Base-by-base conservation (phyloP, 2,113 vertebrate species). In the Pungitius pungitius region DNA sequence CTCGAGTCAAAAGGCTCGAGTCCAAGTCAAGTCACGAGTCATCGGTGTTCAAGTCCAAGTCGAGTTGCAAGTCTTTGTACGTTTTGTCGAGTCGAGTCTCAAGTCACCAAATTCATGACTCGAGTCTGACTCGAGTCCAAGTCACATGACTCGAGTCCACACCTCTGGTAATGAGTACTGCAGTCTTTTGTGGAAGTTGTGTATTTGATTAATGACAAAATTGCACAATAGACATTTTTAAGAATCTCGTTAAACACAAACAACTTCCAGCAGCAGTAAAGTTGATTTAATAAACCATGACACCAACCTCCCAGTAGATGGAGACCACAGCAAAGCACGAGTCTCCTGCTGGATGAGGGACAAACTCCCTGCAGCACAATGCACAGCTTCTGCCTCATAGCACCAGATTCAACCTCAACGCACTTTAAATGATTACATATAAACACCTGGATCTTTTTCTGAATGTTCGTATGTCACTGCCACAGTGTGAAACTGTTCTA, bases 291-390 rank as follows among this genome's bases (percentile, higher is more conserved):
- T 45, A 67, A 42, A 61, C 17, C 0, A 60, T 52, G 20, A 49
- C 51, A 26, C 39, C 40, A 60, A 51, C 14, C 1, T 17, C 3
- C 60, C 83, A 85, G 58, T 13, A 84, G 87, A 78, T 85, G 85
- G 87, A 47, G 61, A 65, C 84, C 82, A 33, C 30, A 56, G 27
- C 59, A 56, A 71, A 75, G 42, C 39, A 30, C 56, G 0, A 35
- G 8, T 49, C 18, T 60, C 15, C 20, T 4, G 18, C 54, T 58
- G n/a, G 0, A 2, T 3, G 20, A 59, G 17, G 37, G 2, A 47
- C 40, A 56, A 15, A 7, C 40, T 37, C n/a, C 42, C 13, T 78
- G 66, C 4, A 73, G 55, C 45, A 40, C 4, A 24, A 1, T 7
- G 1, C 27, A 58, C 70, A 54, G 18, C 51, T 57, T n/a, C 43